phyloP scores from a whole-genome alignment of 2,888 invertebrate species.

The Eristalis pertinax region DNA sequence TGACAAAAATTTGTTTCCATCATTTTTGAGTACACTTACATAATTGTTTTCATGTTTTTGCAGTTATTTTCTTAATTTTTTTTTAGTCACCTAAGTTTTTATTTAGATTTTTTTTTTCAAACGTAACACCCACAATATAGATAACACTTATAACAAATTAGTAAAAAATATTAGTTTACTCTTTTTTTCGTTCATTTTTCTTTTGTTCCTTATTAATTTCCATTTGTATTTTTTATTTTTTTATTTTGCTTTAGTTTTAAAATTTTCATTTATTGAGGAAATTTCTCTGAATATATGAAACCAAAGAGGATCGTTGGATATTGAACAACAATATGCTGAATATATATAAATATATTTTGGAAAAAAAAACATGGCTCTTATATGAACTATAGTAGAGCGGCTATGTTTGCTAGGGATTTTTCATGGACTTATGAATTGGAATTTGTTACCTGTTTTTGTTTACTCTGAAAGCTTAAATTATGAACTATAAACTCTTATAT shows the following conservation, averaged over 20 bases:
- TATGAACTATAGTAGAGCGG: background rate
- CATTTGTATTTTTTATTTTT: conserved; percentile 2
- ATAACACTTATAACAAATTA: conserved; percentile 70
- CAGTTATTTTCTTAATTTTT: conserved; percentile 25
- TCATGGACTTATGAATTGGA: background rate
- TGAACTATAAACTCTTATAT: conserved; percentile 9
- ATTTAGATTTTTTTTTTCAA: conserved; percentile 35
- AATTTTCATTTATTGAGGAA: conserved; percentile 50
- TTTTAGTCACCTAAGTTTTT: conserved; percentile 14
- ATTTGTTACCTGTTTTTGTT: background rate
- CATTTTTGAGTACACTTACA: conserved; percentile 30
- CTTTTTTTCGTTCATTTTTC: conserved; percentile 6
- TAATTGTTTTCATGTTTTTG: conserved; percentile 21
- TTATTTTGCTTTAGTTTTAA: background rate
- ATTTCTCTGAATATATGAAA: conserved; percentile 66
- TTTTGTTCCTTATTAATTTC: conserved; percentile 9
- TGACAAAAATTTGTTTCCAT: conserved; percentile 57
- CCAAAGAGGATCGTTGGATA: conserved; percentile 67
- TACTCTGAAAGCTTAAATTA: background rate
- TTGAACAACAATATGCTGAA: conserved; percentile 64
- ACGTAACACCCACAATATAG: conserved; percentile 66
- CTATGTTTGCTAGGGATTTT: background rate
- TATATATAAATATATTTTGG: conserved; percentile 1
- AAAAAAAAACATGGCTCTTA: conserved; percentile 4
- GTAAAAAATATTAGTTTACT: conserved; percentile 67